Evolutionary conservation across 1,140 invertebrate genomes (phyloP).

Genomic region (Drosophila paulistorum): DNA sequence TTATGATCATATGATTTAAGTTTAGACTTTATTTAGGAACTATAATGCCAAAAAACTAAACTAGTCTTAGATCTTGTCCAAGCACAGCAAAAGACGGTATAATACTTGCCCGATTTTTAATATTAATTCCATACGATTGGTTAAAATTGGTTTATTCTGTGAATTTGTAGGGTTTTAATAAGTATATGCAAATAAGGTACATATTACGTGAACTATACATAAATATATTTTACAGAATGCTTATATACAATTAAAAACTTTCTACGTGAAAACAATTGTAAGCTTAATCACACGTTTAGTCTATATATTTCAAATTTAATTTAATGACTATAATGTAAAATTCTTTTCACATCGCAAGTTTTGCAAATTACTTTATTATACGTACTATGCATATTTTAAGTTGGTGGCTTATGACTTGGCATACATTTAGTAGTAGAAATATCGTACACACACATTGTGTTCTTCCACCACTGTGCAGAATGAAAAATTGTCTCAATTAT

Average conservation of each 20-base stretch:
- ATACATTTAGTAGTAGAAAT: conserved; percentile 20
- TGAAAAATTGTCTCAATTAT: conserved; percentile 22
- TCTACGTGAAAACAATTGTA: conserved; percentile 43
- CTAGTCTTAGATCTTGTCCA: too few species aligned
- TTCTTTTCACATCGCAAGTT: conserved; percentile 48
- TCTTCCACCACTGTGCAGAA: conserved; percentile 35
- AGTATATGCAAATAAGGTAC: conserved; percentile 51
- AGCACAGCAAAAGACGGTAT: too few species aligned
- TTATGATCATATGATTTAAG: not conserved
- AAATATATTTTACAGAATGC: conserved; percentile 35
- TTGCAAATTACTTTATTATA: conserved; percentile 45
- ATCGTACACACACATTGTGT: conserved; percentile 2
- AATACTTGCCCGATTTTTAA: too few species aligned
- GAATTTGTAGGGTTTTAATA: conserved; percentile 51
- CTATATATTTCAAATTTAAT: conserved; percentile 39
- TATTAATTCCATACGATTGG: too few species aligned
- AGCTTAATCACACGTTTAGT: conserved; percentile 56
- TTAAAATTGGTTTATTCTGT: conserved; percentile 5
- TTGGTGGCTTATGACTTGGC: conserved; percentile 52
- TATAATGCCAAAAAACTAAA: too few species aligned
- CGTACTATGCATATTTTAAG: conserved; percentile 24
- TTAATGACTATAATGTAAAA: conserved; percentile 51
- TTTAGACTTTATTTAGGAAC: too few species aligned
- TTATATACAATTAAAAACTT: conserved; percentile 45
- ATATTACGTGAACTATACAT: conserved; percentile 50